Base-by-base conservation (phyloP, 2,888 invertebrate species). In the Leptopilina myrica region DNA sequence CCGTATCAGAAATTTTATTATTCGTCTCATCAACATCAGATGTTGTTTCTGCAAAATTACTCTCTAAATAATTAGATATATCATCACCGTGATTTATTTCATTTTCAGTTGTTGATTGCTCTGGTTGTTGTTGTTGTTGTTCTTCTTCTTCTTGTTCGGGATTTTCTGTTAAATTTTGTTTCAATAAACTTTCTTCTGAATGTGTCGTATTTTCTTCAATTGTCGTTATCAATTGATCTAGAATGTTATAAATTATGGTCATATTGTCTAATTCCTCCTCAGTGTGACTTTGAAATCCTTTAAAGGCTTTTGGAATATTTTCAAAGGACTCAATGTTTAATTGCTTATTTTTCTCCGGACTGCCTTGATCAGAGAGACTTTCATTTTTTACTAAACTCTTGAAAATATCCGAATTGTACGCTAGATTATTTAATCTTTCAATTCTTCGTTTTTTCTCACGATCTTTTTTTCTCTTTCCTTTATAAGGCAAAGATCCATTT, bases 401-500 rank as follows among this genome's bases (percentile, higher is more conserved):
- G 1, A 79, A 78, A 76, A 84, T 87, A 53, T 86, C 84, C 6
- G 78, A 78, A 64, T 69, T 82, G 11, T 66, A 82, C 26, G 83
- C 81, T 62, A 78, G 81, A 33, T 80, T 78, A 53, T 8, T 77
- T 81, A 7, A 46, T 11, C 65, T 59, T 80, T 77, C 53, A 83
- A 81, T 46, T 86, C 82, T 2, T 79, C 64, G n/a, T 49, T 78
- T 59, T 81, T 86, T 26, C 76, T 85, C 46, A n/a, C 5, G 14
- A 20, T 75, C 75, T 26, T 67, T 78, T 15, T 78, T 83, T 40
- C 64, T 85, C 49, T 67, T 84, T 20, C 77, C 9, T 11, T 79
- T 82, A 0, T 79, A 79, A 6, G 89, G 85, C 49, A 88, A 65
- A 6, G 86, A 67, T 5, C 90, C 90, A 75, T 87, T 89, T 77